A percentile compares a stretch with the other conserved stretches of the same genome.
Evolutionary conservation across 2,113 vertebrate genomes (phyloP).

Genomic region (Oxyura jamaicensis): DNA sequence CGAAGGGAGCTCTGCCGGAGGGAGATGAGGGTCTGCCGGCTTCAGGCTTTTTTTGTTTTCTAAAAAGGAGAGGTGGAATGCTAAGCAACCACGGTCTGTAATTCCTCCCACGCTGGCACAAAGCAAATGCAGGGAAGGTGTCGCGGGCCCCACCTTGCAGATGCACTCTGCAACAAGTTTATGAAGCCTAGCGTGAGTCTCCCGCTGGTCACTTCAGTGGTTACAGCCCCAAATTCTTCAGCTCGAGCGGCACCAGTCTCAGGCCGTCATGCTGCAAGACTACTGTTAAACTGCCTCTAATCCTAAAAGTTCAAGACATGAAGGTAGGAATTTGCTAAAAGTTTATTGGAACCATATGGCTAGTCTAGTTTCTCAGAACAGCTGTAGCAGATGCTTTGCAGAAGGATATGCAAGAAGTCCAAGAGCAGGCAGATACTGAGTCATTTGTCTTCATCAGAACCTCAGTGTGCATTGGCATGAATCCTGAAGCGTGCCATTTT

Average conservation of each 20-base stretch:
- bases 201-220: background rate
- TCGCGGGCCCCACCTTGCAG: background rate
- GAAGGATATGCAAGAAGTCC: background rate
- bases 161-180: rapidly evolving
- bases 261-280: background rate
- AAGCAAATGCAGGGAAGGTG: background rate
- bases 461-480: background rate
- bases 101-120: background rate
- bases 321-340: background rate
- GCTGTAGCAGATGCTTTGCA: background rate
- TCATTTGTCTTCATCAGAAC: background rate
- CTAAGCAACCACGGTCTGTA: rapidly evolving
- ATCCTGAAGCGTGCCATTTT: background rate
- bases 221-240: background rate
- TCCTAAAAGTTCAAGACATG: background rate
- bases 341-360: background rate
- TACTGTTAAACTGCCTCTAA: background rate
- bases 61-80: background rate
- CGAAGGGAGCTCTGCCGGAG: background rate
- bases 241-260: background rate
- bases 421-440: background rate
- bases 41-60: background rate
- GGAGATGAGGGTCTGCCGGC: background rate
- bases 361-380: rapidly evolving
- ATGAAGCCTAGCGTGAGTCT: background rate